phyloP scores from a whole-genome alignment of 2,797 vertebrate genomes.

The Aphelocoma californica region DNA sequence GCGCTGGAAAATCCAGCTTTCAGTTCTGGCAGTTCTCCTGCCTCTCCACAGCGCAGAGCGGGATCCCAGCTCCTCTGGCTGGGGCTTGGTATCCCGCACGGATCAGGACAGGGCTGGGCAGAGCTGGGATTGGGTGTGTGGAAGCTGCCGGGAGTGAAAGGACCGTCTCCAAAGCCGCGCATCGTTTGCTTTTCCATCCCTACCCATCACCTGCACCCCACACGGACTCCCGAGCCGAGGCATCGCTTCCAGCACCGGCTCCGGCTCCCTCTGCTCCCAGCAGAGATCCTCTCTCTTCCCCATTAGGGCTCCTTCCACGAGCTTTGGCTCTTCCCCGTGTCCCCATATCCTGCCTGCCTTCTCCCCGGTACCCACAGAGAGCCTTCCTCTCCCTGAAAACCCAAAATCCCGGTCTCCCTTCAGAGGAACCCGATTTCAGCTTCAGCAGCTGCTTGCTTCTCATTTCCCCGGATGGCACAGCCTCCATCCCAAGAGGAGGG shows the following conservation, averaged over 20 bases:
- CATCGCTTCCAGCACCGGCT: neutral
- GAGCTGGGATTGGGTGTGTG: fast-evolving
- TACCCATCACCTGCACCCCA: fast-evolving
- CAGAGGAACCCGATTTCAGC: neutral
- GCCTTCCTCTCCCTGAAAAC: neutral
- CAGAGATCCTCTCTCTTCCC: neutral
- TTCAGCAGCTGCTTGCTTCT: neutral
- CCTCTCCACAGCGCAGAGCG: fast-evolving
- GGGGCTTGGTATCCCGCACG: neutral
- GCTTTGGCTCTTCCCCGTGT: neutral
- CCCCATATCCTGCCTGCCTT: neutral
- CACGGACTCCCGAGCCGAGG: fast-evolving
- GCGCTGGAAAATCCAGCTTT: neutral
- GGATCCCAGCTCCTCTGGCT: neutral
- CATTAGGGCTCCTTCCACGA: fast-evolving
- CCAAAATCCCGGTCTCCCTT: neutral
- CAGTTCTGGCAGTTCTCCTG: fast-evolving
- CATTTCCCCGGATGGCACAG: neutral
- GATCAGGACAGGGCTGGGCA: neutral
- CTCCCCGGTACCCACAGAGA: neutral
- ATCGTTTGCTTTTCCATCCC: neutral
- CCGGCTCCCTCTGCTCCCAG: neutral
- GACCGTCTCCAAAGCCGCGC: neutral
- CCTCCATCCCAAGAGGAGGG: neutral
- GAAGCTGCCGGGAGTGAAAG: neutral